Evolutionary conservation across 2,113 vertebrate genomes (phyloP), one percentile per base, ranked within the genome.

Genomic region (Corydoras maculifer): DNA sequence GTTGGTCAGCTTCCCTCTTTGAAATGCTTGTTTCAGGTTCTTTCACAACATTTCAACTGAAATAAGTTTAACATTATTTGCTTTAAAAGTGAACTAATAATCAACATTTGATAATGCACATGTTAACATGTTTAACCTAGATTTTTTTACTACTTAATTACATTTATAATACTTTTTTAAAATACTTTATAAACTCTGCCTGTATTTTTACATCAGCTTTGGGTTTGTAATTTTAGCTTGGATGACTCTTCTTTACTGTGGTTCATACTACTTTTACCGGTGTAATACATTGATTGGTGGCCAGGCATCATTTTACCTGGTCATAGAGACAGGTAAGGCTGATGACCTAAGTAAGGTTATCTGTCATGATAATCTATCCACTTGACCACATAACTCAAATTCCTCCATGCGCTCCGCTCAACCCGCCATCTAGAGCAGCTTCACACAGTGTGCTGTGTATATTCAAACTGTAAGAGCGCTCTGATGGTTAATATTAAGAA

Each of bases 401-500:
- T 75, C 74, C 69, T 73, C 69, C 70, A 68, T 50, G 48, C 62
- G 72, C 75, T 78, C 73, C 57, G 58, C 65, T 78, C 75, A 12
- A 76, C 49, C 5, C 54, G 54, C 72, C 60, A 72, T 69, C 57
- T 68, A 51, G 60, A 58, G 70, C 65, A 77, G 65, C 53, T 57
- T 59, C 74, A 72, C 75, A 72, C 72, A 62, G 72, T 77, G 78
- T 84, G 81, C 82, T 80, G 80, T 87, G 84, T 86, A 81, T 74
- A 75, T 77, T 68, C 71, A 78, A 72, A 78, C 81, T 76, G 77
- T 82, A 83, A 84, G 79, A 80, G 73, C 82, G 67, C 55, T 85
- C 81, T 75, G 81, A 83, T 85, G 84, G 83, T 88, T 82, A 86
- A 88, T 88, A 88, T 86, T 85, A 83, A 86, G 84, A 82, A 85